phyloP scores from a whole-genome alignment of 2,797 vertebrate species.

The Taenioides sp. region DNA sequence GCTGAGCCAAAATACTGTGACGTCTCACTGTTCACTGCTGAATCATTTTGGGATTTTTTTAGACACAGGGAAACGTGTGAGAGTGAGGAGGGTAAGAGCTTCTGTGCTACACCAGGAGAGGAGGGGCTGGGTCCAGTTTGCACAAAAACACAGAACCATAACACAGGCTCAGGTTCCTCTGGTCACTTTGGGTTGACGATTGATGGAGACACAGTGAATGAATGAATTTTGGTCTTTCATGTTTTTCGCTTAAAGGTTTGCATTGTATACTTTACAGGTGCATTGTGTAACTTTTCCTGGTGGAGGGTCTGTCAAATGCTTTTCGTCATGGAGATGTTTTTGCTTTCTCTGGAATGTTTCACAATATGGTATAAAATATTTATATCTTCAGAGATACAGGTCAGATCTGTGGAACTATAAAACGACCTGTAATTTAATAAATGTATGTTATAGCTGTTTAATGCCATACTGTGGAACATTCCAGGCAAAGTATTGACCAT shows the following conservation, averaged over 20 bases:
- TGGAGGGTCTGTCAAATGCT: no score
- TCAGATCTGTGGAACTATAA: no score
- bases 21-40: conserved; percentile 10
- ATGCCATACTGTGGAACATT: no score
- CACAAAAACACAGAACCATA: conserved; percentile 56
- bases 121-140: conserved; percentile 55
- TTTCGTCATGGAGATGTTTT: no score
- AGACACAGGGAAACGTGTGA: conserved; percentile 12
- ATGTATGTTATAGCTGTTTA: no score
- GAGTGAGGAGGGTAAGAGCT: conserved; percentile 10
- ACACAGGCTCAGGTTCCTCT: conserved; percentile 49
- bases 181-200: conserved; percentile 35
- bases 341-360: no score
- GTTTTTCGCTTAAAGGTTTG: neutral
- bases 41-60: conserved; percentile 54
- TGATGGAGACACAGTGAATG: conserved; percentile 19
- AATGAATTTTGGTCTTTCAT: neutral
- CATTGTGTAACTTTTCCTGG: no score
- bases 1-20: conserved; percentile 22
- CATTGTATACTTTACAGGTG: neutral
- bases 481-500: no score
- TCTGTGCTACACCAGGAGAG: conserved; percentile 15
- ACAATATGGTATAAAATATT: no score
- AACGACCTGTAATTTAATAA: no score
- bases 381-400: no score